These are phyloP conservation scores for Cairina moschata DNA, from an alignment of 2,113 vertebrate genomes.

Conservation along the genomic window DNA sequence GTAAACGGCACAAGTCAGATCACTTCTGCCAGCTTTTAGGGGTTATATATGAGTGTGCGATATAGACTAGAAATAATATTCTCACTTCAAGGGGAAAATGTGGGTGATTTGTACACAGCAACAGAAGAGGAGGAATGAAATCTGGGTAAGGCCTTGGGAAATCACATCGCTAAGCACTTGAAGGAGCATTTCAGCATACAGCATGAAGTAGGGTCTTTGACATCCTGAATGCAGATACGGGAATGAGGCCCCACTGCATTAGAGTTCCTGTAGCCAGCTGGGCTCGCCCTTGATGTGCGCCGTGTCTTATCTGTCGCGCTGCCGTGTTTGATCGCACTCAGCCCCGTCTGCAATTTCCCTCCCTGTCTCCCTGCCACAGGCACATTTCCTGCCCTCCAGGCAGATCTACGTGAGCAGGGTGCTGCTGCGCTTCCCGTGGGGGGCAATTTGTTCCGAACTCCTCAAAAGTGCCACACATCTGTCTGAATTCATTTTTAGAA, in stretches of 20 bases:
- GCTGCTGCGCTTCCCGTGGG: background rate
- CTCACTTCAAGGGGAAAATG: background rate
- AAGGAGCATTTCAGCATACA: background rate
- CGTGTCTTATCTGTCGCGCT: background rate
- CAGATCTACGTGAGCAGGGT: background rate
- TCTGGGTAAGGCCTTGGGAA: background rate
- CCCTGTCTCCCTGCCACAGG: background rate
- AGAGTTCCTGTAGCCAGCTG: background rate
- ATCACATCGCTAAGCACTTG: background rate
- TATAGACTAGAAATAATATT: background rate
- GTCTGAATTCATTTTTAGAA: background rate
- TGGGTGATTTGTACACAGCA: background rate
- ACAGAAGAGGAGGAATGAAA: background rate
- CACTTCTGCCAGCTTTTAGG: background rate
- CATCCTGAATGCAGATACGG: background rate
- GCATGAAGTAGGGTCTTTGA: background rate
- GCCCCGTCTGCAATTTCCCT: background rate
- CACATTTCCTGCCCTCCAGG: background rate
- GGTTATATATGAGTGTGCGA: accelerated
- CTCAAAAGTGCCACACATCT: background rate
- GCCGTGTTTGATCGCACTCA: background rate
- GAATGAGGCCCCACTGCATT: background rate
- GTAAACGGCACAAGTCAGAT: background rate
- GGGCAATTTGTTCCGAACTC: background rate
- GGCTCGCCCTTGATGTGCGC: background rate